Evolutionary conservation across 2,113 vertebrate genomes (phyloP).

Genomic region (Corythornis vintsioides): DNA sequence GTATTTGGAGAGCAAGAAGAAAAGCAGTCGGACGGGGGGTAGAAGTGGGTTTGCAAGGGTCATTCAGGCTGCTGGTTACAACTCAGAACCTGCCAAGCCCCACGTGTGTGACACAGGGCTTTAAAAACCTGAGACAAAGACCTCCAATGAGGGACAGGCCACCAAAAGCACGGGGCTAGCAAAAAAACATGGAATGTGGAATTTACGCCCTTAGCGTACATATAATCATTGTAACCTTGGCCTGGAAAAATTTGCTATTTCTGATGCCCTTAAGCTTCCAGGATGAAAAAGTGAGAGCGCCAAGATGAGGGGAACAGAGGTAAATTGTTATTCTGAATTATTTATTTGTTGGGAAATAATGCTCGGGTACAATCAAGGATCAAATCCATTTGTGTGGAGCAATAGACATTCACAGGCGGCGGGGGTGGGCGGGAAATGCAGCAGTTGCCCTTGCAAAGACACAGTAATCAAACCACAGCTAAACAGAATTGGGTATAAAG

Average conservation of each 20-base stretch:
- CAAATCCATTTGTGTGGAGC: neutral
- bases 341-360: constrained; percentile 1
- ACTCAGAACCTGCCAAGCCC: constrained; percentile 9
- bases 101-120: neutral
- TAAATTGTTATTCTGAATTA: constrained; percentile 36
- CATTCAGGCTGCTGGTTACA: neutral
- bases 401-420: neutral
- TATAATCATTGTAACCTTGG: neutral
- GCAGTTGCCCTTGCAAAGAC: neutral
- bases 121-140: constrained; percentile 17
- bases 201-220: neutral
- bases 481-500: neutral
- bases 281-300: constrained; percentile 51
- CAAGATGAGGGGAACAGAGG: constrained; percentile 22
- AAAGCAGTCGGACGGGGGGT: constrained; percentile 26
- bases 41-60: neutral
- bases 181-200: neutral
- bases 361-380: neutral
- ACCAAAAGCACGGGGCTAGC: neutral
- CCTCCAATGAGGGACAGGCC: constrained; percentile 11
- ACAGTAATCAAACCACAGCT: neutral
- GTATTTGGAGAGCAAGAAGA: constrained; percentile 36
- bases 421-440: neutral
- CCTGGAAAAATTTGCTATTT: constrained; percentile 24
- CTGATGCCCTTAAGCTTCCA: neutral